phyloP scores from a whole-genome alignment of 1,140 invertebrate species.

The Nephotettix cincticeps region DNA sequence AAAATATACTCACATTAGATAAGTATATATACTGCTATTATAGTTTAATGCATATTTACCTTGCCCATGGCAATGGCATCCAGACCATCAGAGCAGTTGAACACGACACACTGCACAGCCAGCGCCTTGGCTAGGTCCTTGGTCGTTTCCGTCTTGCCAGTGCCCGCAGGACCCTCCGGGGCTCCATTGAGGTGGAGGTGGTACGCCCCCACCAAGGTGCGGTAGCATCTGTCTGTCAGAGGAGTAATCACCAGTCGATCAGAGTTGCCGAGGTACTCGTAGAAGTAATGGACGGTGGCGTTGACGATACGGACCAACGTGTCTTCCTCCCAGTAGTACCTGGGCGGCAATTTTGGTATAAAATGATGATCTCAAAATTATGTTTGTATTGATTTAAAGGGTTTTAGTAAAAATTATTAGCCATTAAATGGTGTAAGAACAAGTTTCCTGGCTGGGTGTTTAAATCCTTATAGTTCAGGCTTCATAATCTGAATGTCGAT shows the following conservation, averaged over 20 bases:
- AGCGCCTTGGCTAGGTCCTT: slow-evolving; percentile 89
- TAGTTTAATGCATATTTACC: slow-evolving; percentile 48
- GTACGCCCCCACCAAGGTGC: slow-evolving; percentile 85
- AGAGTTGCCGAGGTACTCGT: slow-evolving; percentile 86
- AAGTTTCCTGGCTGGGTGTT: too few relatives aligned
- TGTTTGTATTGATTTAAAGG: too few relatives aligned
- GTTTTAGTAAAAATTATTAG: too few relatives aligned
- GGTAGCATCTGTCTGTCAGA: slow-evolving; percentile 76
- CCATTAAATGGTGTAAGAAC: too few relatives aligned
- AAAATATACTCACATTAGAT: too few relatives aligned
- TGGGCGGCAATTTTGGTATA: too few relatives aligned
- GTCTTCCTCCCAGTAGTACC: slow-evolving; percentile 85
- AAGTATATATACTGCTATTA: too few relatives aligned
- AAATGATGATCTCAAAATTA: too few relatives aligned
- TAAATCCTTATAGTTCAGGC: too few relatives aligned
- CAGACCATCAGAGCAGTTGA: slow-evolving; percentile 92
- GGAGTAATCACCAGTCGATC: slow-evolving; percentile 69
- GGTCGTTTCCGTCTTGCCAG: slow-evolving; percentile 87
- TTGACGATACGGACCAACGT: slow-evolving; percentile 85
- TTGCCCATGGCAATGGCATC: slow-evolving; percentile 94
- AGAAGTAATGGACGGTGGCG: slow-evolving; percentile 79
- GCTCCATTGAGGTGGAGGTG: slow-evolving; percentile 85
- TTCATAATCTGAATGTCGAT: too few relatives aligned
- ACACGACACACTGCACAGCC: slow-evolving; percentile 90
- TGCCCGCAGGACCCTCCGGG: slow-evolving; percentile 86